Base-by-base conservation (phyloP, 2,888 invertebrate species). In the Oegoconia quadripuncta region DNA sequence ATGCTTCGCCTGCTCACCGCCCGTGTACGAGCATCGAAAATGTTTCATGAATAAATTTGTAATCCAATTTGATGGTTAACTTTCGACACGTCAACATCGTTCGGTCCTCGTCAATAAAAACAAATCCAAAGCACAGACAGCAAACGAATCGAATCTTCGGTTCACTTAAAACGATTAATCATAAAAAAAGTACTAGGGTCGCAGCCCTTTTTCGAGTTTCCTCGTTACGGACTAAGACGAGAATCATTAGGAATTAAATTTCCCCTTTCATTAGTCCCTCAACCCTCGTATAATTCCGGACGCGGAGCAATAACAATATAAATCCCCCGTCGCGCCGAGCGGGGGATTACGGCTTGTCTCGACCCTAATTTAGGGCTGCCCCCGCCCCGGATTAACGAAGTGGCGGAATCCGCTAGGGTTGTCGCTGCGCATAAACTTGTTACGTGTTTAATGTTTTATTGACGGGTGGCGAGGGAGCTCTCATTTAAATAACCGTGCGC, bases 161-260 rank as follows among this genome's bases (percentile, higher is more conserved):
- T 66, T 64, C 66, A 64, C 61, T 72, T 64, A 59, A 66, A 77
- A 67, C 76, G 77, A 82, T 82, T 77, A 76, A 75, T 82, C 76
- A 81, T 77, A 82, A 82, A n/a, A n/a, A 83, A 83, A 82, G 68
- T 70, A 55, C 62, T 67, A 74, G 68, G 76, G 75, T 79, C 76
- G 73, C 73, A 78, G 81, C 78, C 83, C 82, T 82, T 84, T 87
- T 84, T 82, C 79, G 78, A 82, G 82, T 83, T 82, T 81, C 84
- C 86, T 86, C 86, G 86, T 87, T 87, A 87, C 84, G 79, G 81
- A 74, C 86, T 86, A 84, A 86, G 87, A 87, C 84, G 87, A 81
- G 84, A 86, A 87, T 87, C 87, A 87, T 87, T 87, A 87, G 84
- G 87, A 86, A 86, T 87, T 87, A 87, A 87, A 87, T 87, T 86